Evolutionary conservation across 2,113 vertebrate species (phyloP), one percentile per base, ranked within the genome.

Genomic region (Nothoprocta perdicaria): DNA sequence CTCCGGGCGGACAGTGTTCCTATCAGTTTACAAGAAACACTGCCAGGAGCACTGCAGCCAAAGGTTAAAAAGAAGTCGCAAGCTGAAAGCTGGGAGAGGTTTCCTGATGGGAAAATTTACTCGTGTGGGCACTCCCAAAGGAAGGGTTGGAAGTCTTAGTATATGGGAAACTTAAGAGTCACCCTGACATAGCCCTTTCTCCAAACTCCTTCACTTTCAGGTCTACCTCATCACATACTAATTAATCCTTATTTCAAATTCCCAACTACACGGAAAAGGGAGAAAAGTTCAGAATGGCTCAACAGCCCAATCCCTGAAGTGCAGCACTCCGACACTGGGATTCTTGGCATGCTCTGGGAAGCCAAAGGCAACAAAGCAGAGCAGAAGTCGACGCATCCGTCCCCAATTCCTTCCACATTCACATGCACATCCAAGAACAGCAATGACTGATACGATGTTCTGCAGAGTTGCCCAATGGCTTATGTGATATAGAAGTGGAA

Each of bases 21-120:
- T 90, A 89, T 79, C 92, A 71, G 41, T 72, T 43, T 52, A 31
- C 35, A 89, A 88, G 65, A 27, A 71, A 91, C 27, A 80, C 27
- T 43, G 67, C 17, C 35, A 83, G 46, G 1, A 75, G 57, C 48
- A 72, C 27, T 12, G n/a, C 8, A 91, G 77, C 35, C 79, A 89
- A 93, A 94, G 35, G 35, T 77, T 83, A 89, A 88, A 91, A 94
- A 83, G 43, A 85, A 85, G 48, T 45, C 52, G 80, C 63, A 78
- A 84, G 52, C 67, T 93, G 81, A 31, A 90, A 93, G 33, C 3
- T 84, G 89, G 95, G 92, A 86, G 93, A 92, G 86, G 94, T 92
- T 96, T 96, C 95, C 96, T 96, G 96, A 89, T 72, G 26, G 91
- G 92, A 95, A 95, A 92, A 83, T 61, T 61, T 92, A 92, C 40